These are phyloP conservation scores for Catostomus latipinnis DNA, from an alignment of 2,797 vertebrate genomes.

Conservation along the genomic window DNA sequence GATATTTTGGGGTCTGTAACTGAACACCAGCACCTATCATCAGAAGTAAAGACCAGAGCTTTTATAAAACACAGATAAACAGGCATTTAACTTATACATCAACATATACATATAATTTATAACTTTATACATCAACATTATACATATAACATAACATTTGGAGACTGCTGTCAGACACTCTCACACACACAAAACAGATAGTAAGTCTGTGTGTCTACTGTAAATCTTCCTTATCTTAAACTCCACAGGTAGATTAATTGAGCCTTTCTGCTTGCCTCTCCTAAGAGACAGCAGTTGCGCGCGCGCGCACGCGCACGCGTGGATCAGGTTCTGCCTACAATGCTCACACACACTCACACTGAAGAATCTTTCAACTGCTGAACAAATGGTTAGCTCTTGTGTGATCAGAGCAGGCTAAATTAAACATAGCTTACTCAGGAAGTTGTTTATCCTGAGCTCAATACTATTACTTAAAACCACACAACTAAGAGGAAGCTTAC, in stretches of 20 bases:
- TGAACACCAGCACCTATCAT: conserved; percentile 60
- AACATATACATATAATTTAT: background rate
- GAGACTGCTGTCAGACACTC: conserved; percentile 7
- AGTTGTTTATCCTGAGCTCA: background rate
- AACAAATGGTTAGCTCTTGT: conserved; percentile 18
- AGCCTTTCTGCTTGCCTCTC: background rate
- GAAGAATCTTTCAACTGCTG: conserved; percentile 12
- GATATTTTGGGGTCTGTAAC: conserved; percentile 73
- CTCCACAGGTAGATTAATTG: conserved; percentile 27
- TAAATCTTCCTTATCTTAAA: conserved; percentile 42
- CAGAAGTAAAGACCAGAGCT: conserved; percentile 25
- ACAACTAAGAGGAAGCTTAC: too few species aligned
- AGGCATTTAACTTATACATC: conserved; percentile 10
- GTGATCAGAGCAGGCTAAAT: conserved; percentile 17
- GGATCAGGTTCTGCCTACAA: too few species aligned
- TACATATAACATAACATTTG: background rate
- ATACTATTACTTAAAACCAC: background rate
- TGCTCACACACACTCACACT: background rate
- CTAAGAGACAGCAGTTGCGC: background rate
- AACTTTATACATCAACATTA: background rate
- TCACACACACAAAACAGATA: conserved; percentile 9
- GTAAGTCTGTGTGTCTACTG: conserved; percentile 25
- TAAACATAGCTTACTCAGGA: conserved; percentile 8
- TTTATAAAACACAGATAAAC: conserved; percentile 33
- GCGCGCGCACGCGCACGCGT: too few species aligned